A percentile compares a stretch with the other conserved stretches of the same genome.
These are phyloP conservation scores for Megalurothrips usitatus DNA, from an alignment of 2,888 invertebrate genomes.

Conservation along the genomic window DNA sequence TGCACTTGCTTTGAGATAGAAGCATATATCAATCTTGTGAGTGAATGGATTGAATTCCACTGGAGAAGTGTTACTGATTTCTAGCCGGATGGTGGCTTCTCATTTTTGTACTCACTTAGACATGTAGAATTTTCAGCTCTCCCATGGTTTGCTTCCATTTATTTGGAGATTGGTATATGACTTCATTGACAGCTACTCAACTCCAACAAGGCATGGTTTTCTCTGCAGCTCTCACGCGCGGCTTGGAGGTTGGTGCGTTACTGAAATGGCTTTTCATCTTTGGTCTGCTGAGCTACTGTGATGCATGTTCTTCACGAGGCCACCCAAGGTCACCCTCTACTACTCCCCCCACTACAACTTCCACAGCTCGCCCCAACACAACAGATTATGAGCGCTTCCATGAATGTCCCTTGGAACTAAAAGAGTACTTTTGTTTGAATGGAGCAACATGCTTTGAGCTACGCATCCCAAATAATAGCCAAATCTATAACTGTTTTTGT, in stretches of 20 bases:
- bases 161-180: not conserved
- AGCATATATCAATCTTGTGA: not conserved
- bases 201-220: slow-evolving; percentile 20
- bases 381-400: not conserved
- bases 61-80: not conserved
- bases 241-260: slow-evolving; percentile 2
- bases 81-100: not conserved
- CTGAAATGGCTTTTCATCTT: slow-evolving; percentile 20
- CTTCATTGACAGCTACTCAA: not conserved
- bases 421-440: not conserved
- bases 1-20: slow-evolving; percentile 16
- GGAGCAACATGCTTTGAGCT: not conserved
- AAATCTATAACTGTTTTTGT: not conserved
- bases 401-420: not conserved
- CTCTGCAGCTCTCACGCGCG: slow-evolving; percentile 5
- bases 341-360: not conserved
- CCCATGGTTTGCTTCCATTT: not conserved
- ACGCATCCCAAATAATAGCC: not conserved
- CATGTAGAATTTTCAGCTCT: not conserved
- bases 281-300: slow-evolving; percentile 11
- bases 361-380: not conserved
- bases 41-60: slow-evolving; percentile 4
- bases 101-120: not conserved
- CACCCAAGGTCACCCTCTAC: not conserved
- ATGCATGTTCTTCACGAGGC: slow-evolving; percentile 16